Evolutionary conservation across 2,113 vertebrate genomes (phyloP).

Genomic region (Pelodiscus sinensis): DNA sequence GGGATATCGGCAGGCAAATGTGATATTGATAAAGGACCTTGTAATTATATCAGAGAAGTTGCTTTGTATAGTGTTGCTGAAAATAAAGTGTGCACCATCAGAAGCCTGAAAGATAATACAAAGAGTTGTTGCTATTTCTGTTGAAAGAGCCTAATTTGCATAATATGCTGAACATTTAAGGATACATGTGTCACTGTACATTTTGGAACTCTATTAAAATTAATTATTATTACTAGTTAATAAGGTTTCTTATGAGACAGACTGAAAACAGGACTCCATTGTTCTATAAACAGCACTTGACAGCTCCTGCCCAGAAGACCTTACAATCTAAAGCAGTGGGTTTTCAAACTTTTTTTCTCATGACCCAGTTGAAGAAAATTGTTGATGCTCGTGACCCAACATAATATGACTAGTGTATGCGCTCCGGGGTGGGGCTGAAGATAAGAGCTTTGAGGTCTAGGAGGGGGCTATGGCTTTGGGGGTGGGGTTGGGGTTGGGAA

Average conservation of each 20-base stretch:
- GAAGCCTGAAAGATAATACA: slow-evolving; percentile 71
- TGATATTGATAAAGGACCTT: slow-evolving; percentile 82
- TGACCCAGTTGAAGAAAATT: too few relatives aligned
- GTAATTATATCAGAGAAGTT: slow-evolving; percentile 78
- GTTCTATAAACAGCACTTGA: neutral
- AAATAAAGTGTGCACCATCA: slow-evolving; percentile 77
- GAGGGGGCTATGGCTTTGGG: too few relatives aligned
- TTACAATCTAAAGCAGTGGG: neutral
- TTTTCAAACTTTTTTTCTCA: too few relatives aligned
- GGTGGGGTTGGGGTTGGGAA: too few relatives aligned
- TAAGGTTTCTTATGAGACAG: neutral
- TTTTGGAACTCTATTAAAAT: neutral
- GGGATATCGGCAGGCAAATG: slow-evolving; percentile 82
- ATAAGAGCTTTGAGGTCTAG: too few relatives aligned
- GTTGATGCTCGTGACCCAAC: too few relatives aligned
- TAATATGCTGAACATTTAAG: neutral
- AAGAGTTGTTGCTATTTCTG: slow-evolving; percentile 25
- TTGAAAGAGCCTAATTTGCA: neutral
- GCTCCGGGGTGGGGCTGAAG: too few relatives aligned
- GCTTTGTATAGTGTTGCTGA: slow-evolving; percentile 81
- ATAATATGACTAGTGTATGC: too few relatives aligned
- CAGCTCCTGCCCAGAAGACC: neutral
- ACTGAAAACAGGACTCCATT: too few relatives aligned
- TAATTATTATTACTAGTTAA: neutral
- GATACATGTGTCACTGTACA: neutral